phyloP scores from a whole-genome alignment of 2,797 vertebrate genomes.

The Ataeniobius toweri region DNA sequence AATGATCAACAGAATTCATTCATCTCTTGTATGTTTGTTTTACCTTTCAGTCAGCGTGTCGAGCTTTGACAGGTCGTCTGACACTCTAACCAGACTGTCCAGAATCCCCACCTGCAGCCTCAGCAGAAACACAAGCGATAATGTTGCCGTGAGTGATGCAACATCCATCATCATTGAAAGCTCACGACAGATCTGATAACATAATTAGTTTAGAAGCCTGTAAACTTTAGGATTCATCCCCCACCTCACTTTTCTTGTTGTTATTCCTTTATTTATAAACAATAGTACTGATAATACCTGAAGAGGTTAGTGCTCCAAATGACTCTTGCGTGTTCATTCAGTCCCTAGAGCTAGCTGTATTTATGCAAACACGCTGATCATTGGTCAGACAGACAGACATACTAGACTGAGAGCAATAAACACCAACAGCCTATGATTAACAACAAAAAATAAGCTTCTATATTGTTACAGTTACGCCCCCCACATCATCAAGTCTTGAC shows the following conservation, averaged over 20 bases:
- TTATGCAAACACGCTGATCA: not conserved
- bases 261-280: not conserved
- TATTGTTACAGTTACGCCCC: not conserved
- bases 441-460: not conserved
- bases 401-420: not conserved
- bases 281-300: not conserved
- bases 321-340: not conserved
- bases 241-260: not conserved
- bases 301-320: not conserved
- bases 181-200: not conserved
- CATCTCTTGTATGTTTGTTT: slow-evolving; percentile 43
- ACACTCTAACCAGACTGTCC: slow-evolving; percentile 90
- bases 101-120: slow-evolving; percentile 89
- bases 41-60: slow-evolving; percentile 93
- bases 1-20: not conserved
- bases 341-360: not conserved
- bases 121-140: slow-evolving; percentile 20
- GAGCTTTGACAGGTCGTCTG: slow-evolving; percentile 90
- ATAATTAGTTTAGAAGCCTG: not conserved
- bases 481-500: not conserved
- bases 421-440: not conserved
- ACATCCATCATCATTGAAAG: slow-evolving; percentile 1
- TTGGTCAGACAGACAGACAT: not conserved
- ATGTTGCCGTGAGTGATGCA: not conserved
- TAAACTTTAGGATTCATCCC: not conserved